Evolutionary conservation across 2,113 vertebrate genomes (phyloP), one percentile per base, ranked within the genome.

Genomic region (Megaleporinus macrocephalus): DNA sequence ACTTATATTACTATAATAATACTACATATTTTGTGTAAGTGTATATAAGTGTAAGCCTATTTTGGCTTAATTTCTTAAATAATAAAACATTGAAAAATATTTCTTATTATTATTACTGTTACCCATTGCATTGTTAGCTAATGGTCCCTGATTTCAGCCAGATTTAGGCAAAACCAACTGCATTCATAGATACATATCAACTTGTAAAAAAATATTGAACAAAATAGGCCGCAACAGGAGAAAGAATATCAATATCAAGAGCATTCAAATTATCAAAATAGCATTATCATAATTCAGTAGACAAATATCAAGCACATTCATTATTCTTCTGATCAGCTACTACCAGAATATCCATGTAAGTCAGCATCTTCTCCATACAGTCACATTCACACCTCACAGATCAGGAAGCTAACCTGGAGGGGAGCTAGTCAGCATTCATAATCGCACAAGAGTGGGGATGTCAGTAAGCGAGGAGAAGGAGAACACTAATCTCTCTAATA

Each of bases 401-500:
- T 22, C 70, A 85, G 44, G 24, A 84, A 88, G 66, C 83, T 62
- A 78, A 86, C 78, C 79, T 85, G 74, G 69, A 74, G 74, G 79
- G 75, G 18, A 65, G 18, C 47, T 76, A 73, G 70, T 36, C 49
- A 62, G 73, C n/a, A 12, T 79, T 79, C 79, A 71, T 85, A 85
- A 47, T 79, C 73, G 73, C 44, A 82, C 33, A n/a, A 65, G 51
- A 78, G 79, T 47, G 68, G 73, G 73, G 74, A 80, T 83, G 83
- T 84, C 85, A 89, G 83, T 75, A 14, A 5, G 83, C 73, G 44
- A 83, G 73, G 80, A 76, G 80, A 69, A 76, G 75, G 79, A 84
- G 49, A 87, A 88, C 73, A 22, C 30, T 15, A 88, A 74, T 82
- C 33, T 57, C 59, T 27, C 20, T 84, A 76, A 88, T 81, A 76